These are phyloP conservation scores for Phrynosoma platyrhinos DNA, from an alignment of 2,113 vertebrate genomes.

Conservation along the genomic window DNA sequence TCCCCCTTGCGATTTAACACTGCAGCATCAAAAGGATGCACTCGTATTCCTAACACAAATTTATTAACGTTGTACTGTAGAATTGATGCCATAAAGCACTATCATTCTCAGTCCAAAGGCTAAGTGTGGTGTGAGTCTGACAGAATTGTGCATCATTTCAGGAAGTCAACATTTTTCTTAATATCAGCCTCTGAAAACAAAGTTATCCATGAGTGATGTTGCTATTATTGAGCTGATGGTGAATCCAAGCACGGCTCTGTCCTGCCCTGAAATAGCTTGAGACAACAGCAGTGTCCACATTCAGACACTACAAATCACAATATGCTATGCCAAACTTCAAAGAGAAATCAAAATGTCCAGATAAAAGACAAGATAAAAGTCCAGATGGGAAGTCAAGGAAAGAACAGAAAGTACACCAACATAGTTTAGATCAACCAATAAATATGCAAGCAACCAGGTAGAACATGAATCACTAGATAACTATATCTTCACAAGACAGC, in stretches of 20 bases:
- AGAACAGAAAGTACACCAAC: constrained; percentile 13
- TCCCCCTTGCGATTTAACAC: constrained; percentile 67
- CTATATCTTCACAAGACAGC: constrained; percentile 6
- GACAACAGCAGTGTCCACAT: constrained; percentile 59
- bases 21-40: constrained; percentile 64
- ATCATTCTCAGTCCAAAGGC: constrained; percentile 81
- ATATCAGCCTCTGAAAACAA: constrained; percentile 80
- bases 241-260: constrained; percentile 65
- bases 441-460: constrained; percentile 20
- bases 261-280: constrained; percentile 75
- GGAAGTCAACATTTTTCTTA: constrained; percentile 79
- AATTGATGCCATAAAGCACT: constrained; percentile 79
- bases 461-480: constrained; percentile 58
- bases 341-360: constrained; percentile 71
- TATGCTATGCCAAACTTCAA: constrained; percentile 65
- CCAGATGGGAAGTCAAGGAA: constrained; percentile 60
- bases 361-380: constrained; percentile 70
- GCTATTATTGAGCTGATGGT: constrained; percentile 77
- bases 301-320: constrained; percentile 73
- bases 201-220: constrained; percentile 81
- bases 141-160: constrained; percentile 76
- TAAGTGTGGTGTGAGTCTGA: constrained; percentile 71
- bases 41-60: constrained; percentile 78
- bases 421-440: constrained; percentile 59
- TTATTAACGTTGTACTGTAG: constrained; percentile 78